Base-by-base conservation (phyloP, 2,888 invertebrate species). In the Unio delphinus region DNA sequence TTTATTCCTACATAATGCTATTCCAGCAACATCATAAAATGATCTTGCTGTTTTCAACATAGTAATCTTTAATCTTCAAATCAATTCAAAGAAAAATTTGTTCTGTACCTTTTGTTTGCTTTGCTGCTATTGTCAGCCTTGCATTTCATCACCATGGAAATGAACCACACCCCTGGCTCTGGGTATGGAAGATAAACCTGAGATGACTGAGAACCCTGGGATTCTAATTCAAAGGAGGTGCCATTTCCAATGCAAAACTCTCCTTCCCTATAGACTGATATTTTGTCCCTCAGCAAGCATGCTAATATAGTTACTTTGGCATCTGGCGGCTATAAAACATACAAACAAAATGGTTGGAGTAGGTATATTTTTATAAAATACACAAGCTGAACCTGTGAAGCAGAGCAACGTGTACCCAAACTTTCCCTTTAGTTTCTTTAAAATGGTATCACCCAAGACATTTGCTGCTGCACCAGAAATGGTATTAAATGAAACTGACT, bases 161-260 rank as follows among this genome's bases (percentile, higher is more conserved):
- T 88, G 90, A 94, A 95, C 95, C 96, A 96, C 59, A 91, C 91
- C 0, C 96, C 96, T 57, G 94, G 93, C 83, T 96, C 95, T 0
- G 96, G 96, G 84, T 93, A 96, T 0, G 96, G 96, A 65, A 93
- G 63, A 30, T 70, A 61, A 28, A 78, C 67, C 68, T 68, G 67
- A 23, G 45, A 23, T n/a, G 63, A 60, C 30, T 59, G 34, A 45
- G 67, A 69, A 65, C 68, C 70, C 45, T 65, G 20, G 26, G 64
- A n/a, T 26, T 26, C 5, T 30, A 59, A 56, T 30, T 60, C 63
- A 55, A 26, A 60, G 2, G 65, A 23, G 64, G 69, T 70, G 60
- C 67, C 68, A 57, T 68, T 65, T 67, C 57, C 62, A n/a, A 64
- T 30, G 63, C 72, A 75, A 45, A 30, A 18, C 23, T 61, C 56